These are phyloP conservation scores for Macrobrachium nipponense DNA, from an alignment of 1,140 invertebrate species.

Conservation along the genomic window DNA sequence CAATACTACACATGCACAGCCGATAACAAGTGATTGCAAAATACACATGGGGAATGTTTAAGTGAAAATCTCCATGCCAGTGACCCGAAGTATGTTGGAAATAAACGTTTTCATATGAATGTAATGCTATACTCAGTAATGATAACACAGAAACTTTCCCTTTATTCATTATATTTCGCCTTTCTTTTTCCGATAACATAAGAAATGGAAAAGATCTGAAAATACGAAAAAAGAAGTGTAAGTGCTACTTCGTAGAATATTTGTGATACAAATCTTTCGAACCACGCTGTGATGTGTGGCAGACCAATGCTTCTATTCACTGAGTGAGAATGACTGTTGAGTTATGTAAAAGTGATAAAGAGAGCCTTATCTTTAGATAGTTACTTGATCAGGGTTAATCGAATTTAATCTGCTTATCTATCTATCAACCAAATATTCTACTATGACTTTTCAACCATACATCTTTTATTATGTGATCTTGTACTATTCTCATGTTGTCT, in stretches of 20 bases:
- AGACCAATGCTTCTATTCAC: slow-evolving; percentile 44
- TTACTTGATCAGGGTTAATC: slow-evolving; percentile 52
- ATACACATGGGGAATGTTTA: too few relatives aligned
- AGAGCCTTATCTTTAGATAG: slow-evolving; percentile 56
- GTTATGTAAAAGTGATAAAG: slow-evolving; percentile 43
- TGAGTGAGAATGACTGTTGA: not conserved
- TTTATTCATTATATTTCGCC: slow-evolving; percentile 28
- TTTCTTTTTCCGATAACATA: slow-evolving; percentile 18
- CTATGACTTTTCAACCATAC: not conserved
- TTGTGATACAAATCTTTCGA: slow-evolving; percentile 33
- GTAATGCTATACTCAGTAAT: not conserved
- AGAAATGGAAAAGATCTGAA: too few relatives aligned
- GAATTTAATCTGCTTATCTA: slow-evolving; percentile 39
- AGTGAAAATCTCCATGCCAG: too few relatives aligned
- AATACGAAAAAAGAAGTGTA: too few relatives aligned
- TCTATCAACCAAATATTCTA: slow-evolving; percentile 1
- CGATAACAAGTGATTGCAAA: too few relatives aligned
- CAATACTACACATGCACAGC: too few relatives aligned
- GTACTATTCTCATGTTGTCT: not conserved
- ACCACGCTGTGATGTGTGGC: slow-evolving; percentile 48
- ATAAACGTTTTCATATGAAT: too few relatives aligned
- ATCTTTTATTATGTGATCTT: not conserved
- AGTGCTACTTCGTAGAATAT: not conserved
- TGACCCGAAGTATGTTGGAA: too few relatives aligned
- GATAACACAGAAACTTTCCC: slow-evolving; percentile 24